Percentiles rank a stretch among this genome's conserved stretches.
Evolutionary conservation across 2,113 vertebrate species (phyloP).

Genomic region (Periophthalmodon schlosseri): DNA sequence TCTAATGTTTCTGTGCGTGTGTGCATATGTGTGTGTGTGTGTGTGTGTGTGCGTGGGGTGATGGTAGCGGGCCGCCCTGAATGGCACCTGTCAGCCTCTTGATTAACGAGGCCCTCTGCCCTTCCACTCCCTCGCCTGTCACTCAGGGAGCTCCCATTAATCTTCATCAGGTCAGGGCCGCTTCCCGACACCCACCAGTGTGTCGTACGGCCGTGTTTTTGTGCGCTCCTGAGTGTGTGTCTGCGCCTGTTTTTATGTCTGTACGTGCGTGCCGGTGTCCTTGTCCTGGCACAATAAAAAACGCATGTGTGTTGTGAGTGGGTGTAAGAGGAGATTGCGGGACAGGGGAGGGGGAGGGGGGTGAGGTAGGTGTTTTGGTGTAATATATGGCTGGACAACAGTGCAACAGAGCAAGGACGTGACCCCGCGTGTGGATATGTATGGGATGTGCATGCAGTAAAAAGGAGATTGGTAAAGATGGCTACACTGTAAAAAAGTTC

Average conservation of each 20-base stretch:
- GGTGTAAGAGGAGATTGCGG: conserved; percentile 19
- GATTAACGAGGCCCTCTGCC: conserved; percentile 98
- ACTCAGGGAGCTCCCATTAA: conserved; percentile 98
- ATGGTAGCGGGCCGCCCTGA: conserved; percentile 81
- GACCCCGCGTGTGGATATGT: conserved; percentile 40
- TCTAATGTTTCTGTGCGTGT: conserved; percentile 32
- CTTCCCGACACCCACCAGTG: conserved; percentile 60
- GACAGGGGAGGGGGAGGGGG: neutral
- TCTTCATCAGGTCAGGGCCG: conserved; percentile 95
- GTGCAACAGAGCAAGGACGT: conserved; percentile 29
- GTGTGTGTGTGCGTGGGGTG: conserved; percentile 50
- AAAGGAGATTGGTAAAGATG: conserved; percentile 31
- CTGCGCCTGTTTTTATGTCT: conserved; percentile 28
- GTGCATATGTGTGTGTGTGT: neutral
- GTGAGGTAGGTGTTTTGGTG: conserved; percentile 14
- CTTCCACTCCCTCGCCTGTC: conserved; percentile 93
- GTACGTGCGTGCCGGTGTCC: conserved; percentile 27
- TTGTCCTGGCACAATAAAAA: conserved; percentile 34
- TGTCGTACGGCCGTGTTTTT: conserved; percentile 36
- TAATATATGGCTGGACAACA: conserved; percentile 37
- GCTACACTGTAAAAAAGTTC: conserved; percentile 11
- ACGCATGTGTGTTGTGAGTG: conserved; percentile 26
- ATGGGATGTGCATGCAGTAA: conserved; percentile 58
- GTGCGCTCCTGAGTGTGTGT: conserved; percentile 36
- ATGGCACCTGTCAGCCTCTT: conserved; percentile 98